Conservation (phyloP, 1,140 invertebrate genomes). For the Trichoplusia ni region DNA sequence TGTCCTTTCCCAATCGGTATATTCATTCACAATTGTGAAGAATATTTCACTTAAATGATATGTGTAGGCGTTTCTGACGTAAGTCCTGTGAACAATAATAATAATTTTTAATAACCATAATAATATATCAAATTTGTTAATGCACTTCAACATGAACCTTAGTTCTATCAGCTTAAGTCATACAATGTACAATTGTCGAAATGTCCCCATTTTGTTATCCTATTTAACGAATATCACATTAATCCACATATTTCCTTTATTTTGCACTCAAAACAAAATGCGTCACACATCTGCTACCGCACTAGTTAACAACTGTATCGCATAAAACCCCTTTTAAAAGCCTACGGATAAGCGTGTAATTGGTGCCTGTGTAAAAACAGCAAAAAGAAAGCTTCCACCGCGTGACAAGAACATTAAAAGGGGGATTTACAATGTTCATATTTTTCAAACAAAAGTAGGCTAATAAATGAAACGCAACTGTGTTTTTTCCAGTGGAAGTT, state of each 20-base stretch:
- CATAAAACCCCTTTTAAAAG: background rate
- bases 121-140: background rate
- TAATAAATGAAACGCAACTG: no score
- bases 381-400: constrained; percentile 4
- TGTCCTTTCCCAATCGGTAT: constrained; percentile 97
- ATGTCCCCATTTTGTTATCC: no score
- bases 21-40: constrained; percentile 97
- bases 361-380: background rate
- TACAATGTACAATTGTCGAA: no score
- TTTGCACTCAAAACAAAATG: no score
- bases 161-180: no score
- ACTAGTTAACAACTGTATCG: background rate
- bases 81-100: constrained; percentile 87
- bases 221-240: no score
- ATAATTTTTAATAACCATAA: background rate
- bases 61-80: constrained; percentile 95
- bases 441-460: background rate
- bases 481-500: no score
- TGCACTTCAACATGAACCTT: no score
- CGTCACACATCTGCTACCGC: background rate
- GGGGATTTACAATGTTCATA: constrained; percentile 1
- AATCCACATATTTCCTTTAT: no score
- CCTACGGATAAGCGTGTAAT: constrained; percentile 7
- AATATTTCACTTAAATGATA: constrained; percentile 98
- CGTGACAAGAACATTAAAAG: constrained; percentile 4